phyloP scores from a whole-genome alignment of 2,113 vertebrate genomes.

The Phylloscopus trochiloides region DNA sequence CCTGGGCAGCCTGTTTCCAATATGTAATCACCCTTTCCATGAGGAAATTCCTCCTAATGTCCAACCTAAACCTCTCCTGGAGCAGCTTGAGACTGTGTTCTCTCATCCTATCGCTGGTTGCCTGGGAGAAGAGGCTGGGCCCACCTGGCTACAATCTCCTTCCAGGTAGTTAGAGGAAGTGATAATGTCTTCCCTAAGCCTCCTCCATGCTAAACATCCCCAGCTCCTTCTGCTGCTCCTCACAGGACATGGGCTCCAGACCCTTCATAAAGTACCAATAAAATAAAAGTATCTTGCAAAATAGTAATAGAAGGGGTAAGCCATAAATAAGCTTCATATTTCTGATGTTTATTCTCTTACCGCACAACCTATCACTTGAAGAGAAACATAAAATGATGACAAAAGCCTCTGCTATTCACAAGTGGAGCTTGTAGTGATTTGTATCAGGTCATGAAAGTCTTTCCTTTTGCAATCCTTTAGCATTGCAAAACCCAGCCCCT shows the following conservation, averaged over 20 bases:
- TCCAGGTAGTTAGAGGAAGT: background rate
- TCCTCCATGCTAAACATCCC: background rate
- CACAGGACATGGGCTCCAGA: background rate
- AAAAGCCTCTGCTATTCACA: background rate
- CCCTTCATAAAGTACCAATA: background rate
- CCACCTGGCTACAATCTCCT: background rate
- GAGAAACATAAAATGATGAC: background rate
- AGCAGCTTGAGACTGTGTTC: background rate
- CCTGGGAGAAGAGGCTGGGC: background rate
- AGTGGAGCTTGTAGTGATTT: background rate
- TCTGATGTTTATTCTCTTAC: background rate
- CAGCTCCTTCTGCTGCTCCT: background rate
- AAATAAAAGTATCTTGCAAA: background rate
- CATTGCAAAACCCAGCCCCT: background rate
- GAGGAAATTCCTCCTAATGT: background rate
- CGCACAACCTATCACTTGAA: background rate
- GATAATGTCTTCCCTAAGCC: background rate
- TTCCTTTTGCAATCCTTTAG: background rate
- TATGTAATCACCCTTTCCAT: too few species aligned
- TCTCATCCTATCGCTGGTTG: rapidly evolving
- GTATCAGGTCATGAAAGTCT: background rate
- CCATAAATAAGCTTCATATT: background rate
- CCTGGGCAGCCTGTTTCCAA: background rate
- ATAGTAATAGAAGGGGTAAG: background rate
- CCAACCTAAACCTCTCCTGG: background rate